phyloP scores from a whole-genome alignment of 2,888 invertebrate genomes.

The Brachypterus glaber region DNA sequence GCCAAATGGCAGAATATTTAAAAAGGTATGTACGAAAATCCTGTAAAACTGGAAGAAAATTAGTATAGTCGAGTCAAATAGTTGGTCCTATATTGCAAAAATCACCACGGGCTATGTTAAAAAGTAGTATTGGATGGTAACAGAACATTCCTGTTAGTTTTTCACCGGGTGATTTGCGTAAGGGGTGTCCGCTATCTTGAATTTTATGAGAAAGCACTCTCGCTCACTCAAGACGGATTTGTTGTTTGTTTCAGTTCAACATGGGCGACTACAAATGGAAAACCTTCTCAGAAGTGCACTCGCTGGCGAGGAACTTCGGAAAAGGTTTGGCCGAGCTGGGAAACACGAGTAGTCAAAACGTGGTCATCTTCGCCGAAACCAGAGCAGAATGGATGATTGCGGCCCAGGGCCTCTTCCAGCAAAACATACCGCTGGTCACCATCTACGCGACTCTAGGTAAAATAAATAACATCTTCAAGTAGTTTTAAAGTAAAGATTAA shows the following conservation, averaged over 20 bases:
- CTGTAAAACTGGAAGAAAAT: constrained; percentile 1
- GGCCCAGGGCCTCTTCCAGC: constrained; percentile 92
- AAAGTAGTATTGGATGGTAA: too few relatives aligned
- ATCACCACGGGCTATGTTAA: too few relatives aligned
- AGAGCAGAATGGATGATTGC: constrained; percentile 97
- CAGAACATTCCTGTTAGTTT: too few relatives aligned
- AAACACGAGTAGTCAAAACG: constrained; percentile 58
- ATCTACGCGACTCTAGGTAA: constrained; percentile 82
- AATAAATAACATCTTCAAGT: too few relatives aligned
- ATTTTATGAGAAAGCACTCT: too few relatives aligned
- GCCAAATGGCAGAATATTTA: constrained; percentile 88
- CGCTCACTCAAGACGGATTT: too few relatives aligned
- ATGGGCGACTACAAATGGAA: constrained; percentile 92
- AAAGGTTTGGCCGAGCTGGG: constrained; percentile 77
- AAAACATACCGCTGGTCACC: constrained; percentile 91
- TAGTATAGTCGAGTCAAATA: too few relatives aligned
- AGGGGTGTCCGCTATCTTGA: too few relatives aligned
- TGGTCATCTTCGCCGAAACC: constrained; percentile 95
- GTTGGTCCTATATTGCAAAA: too few relatives aligned
- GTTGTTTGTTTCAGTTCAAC: constrained; percentile 55
- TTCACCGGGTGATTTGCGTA: too few relatives aligned
- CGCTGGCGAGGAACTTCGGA: constrained; percentile 68
- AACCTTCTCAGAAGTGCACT: constrained; percentile 67
- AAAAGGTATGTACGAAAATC: constrained; percentile 72
- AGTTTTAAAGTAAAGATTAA: too few relatives aligned